A percentile compares a stretch with the other conserved stretches of the same genome.
Conservation (phyloP, 2,888 invertebrate genomes). For the Drosophila siamana region DNA sequence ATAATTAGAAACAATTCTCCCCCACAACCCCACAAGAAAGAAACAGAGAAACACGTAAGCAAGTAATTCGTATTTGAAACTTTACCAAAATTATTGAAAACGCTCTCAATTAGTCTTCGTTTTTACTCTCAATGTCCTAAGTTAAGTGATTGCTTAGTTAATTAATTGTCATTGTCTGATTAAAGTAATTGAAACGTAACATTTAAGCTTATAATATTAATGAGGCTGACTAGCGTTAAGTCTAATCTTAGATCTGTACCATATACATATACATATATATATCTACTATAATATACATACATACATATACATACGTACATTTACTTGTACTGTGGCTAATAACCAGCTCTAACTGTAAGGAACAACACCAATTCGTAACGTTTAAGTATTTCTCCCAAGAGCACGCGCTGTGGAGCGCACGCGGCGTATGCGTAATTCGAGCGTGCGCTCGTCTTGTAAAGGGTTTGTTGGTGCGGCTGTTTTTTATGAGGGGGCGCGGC, state of each 20-base stretch:
- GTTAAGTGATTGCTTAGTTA: conserved; percentile 55
- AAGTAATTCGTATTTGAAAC: conserved; percentile 55
- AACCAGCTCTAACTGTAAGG: conserved; percentile 55
- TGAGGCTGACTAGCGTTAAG: conserved; percentile 78
- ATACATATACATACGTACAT: conserved; percentile 20
- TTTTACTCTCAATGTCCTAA: conserved; percentile 41
- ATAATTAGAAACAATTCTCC: conserved; percentile 29
- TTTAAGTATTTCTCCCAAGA: conserved; percentile 59
- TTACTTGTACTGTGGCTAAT: conserved; percentile 37
- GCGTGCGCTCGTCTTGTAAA: conserved; percentile 41
- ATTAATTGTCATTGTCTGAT: conserved; percentile 53
- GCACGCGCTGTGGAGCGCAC: conserved; percentile 48
- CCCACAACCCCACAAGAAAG: conserved; percentile 31
- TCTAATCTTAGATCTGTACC: conserved; percentile 42
- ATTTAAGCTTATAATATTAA: conserved; percentile 77
- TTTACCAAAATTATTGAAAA: conserved; percentile 65
- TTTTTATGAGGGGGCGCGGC: conserved; percentile 26
- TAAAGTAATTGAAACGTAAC: conserved; percentile 50
- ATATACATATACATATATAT: conserved; percentile 23
- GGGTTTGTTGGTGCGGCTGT: conserved; percentile 20
- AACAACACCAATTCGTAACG: conserved; percentile 64
- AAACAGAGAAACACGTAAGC: conserved; percentile 39
- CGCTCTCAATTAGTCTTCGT: conserved; percentile 73
- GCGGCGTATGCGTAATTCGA: conserved; percentile 52
- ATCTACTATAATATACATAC: conserved; percentile 17